Evolutionary conservation across 1,140 invertebrate species (phyloP).

Genomic region (Littorina saxatilis): DNA sequence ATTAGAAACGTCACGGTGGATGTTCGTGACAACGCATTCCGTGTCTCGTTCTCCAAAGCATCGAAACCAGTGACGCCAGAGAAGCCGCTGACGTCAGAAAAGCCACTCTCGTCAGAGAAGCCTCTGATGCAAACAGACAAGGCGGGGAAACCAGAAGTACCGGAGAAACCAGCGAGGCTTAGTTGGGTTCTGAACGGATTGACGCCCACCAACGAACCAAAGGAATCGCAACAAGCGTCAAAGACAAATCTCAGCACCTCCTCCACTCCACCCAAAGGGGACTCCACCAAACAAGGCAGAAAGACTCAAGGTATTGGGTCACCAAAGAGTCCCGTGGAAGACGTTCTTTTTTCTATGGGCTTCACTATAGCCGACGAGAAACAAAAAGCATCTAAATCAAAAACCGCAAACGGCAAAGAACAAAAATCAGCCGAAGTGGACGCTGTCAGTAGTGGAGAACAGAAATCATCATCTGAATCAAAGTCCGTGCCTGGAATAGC

Average conservation of each 20-base stretch:
- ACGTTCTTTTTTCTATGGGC: background rate
- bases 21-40: background rate
- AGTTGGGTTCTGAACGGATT: background rate
- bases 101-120: too few species aligned
- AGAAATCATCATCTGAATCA: too few species aligned
- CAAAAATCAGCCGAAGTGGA: background rate
- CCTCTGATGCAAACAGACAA: background rate
- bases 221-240: too few species aligned
- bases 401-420: background rate
- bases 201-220: background rate
- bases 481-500: too few species aligned
- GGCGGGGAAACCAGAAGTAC: background rate
- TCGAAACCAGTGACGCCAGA: background rate
- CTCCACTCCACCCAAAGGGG: background rate
- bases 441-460: too few species aligned
- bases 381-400: background rate
- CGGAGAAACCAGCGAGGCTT: background rate
- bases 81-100: background rate
- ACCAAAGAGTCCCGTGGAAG: background rate
- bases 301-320: background rate
- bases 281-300: background rate
- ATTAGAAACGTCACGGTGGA: background rate
- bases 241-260: too few species aligned
- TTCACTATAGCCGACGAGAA: background rate
- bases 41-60: constrained; percentile 12